A percentile compares a stretch with the other conserved stretches of the same genome.
phyloP scores from a whole-genome alignment of 2,113 vertebrate species.

The Marmota monax region DNA sequence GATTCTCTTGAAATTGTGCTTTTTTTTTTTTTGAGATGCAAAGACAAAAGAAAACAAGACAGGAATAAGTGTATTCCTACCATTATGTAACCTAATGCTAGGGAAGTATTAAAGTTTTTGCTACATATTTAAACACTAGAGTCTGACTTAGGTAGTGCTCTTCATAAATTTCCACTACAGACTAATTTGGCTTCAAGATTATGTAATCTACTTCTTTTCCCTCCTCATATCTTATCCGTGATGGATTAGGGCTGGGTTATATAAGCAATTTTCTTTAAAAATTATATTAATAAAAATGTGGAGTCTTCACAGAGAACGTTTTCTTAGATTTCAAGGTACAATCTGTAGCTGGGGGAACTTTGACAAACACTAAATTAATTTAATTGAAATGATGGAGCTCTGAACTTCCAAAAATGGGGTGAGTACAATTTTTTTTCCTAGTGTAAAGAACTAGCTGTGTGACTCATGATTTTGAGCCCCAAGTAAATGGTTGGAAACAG shows the following conservation, averaged over 20 bases:
- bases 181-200: conserved; percentile 10
- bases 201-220: background rate
- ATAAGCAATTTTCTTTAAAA: conserved; percentile 60
- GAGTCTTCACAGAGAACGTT: background rate
- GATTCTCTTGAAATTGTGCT: conserved; percentile 14
- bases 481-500: background rate
- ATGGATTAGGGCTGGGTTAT: background rate
- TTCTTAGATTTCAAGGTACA: conserved; percentile 33
- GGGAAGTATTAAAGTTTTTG: conserved; percentile 47
- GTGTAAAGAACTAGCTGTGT: background rate
- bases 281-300: conserved; percentile 53
- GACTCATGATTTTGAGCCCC: background rate
- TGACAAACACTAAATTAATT: conserved; percentile 46
- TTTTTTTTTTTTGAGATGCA: background rate
- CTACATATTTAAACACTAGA: conserved; percentile 14
- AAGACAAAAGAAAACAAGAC: conserved; percentile 24
- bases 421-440: background rate
- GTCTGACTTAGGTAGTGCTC: background rate
- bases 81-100: background rate
- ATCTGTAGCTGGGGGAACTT: background rate
- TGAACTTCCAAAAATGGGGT: background rate
- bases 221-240: background rate
- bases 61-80: background rate
- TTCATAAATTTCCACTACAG: conserved; percentile 41
- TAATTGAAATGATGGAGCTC: background rate